phyloP scores from a whole-genome alignment of 2,113 vertebrate genomes.

The Festucalex cinctus region DNA sequence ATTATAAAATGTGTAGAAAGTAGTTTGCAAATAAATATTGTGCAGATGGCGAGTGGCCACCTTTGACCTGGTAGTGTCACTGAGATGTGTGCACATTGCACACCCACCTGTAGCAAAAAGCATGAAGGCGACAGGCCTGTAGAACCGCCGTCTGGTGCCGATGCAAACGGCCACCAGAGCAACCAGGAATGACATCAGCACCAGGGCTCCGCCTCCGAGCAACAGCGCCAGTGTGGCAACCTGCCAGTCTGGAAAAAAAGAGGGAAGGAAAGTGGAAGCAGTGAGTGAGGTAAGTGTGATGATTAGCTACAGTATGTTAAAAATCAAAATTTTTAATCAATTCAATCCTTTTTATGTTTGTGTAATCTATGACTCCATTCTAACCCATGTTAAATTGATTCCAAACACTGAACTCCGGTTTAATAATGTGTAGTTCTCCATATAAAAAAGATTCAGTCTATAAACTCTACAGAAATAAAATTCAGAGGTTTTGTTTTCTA shows the following conservation, averaged over 20 bases:
- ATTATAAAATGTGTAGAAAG: too few species aligned
- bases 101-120: slow-evolving; percentile 87
- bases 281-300: not conserved
- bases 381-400: too few species aligned
- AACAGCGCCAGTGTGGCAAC: slow-evolving; percentile 93
- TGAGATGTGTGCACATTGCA: slow-evolving; percentile 19
- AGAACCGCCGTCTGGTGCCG: slow-evolving; percentile 88
- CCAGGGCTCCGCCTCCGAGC: slow-evolving; percentile 88
- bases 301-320: too few species aligned
- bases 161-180: slow-evolving; percentile 93
- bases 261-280: not conserved
- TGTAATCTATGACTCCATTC: too few species aligned
- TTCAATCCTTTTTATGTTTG: too few species aligned
- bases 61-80: not conserved
- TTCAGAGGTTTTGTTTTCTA: too few species aligned
- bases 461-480: too few species aligned
- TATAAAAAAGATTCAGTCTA: too few species aligned
- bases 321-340: too few species aligned
- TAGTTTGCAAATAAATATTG: not conserved
- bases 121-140: slow-evolving; percentile 93
- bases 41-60: not conserved
- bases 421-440: too few species aligned
- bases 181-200: slow-evolving; percentile 92
- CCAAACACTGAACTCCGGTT: too few species aligned
- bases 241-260: slow-evolving; percentile 84